A percentile compares a stretch with the other conserved stretches of the same genome.
phyloP scores from a whole-genome alignment of 2,113 vertebrate species.

The Crocuta crocuta region DNA sequence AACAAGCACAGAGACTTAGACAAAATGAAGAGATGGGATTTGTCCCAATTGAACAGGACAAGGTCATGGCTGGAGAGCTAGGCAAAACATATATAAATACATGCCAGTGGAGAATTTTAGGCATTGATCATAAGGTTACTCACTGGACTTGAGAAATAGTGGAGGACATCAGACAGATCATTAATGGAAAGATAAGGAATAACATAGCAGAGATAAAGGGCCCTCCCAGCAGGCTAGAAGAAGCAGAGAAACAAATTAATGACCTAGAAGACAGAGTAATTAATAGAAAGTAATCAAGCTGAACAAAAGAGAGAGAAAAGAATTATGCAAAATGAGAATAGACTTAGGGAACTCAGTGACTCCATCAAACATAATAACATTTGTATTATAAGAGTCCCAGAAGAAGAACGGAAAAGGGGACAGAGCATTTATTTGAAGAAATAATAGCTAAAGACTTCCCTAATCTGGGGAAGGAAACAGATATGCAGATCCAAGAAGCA shows the following conservation, averaged over 20 bases:
- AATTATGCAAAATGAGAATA: neutral
- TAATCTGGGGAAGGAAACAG: neutral
- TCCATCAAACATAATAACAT: neutral
- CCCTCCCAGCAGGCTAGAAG: neutral
- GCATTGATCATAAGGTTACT: neutral
- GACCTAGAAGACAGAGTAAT: neutral
- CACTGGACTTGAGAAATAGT: neutral
- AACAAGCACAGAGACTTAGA: neutral
- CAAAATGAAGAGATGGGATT: neutral
- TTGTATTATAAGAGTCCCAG: neutral
- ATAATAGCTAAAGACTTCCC: neutral
- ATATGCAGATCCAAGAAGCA: neutral
- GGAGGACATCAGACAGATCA: neutral
- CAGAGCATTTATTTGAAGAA: neutral
- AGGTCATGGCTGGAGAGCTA: neutral
- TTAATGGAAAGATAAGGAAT: neutral
- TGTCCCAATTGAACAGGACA: neutral
- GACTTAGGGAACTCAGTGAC: neutral
- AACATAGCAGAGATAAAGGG: neutral
- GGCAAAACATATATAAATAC: neutral
- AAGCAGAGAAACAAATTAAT: neutral
- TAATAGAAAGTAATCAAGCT: neutral
- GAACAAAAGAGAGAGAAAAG: neutral
- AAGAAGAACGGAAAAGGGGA: neutral
- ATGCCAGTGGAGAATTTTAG: neutral